Percentiles rank a stretch among this genome's conserved stretches.
Evolutionary conservation across 2,888 invertebrate species (phyloP).

Genomic region (Salpingus planirostris): DNA sequence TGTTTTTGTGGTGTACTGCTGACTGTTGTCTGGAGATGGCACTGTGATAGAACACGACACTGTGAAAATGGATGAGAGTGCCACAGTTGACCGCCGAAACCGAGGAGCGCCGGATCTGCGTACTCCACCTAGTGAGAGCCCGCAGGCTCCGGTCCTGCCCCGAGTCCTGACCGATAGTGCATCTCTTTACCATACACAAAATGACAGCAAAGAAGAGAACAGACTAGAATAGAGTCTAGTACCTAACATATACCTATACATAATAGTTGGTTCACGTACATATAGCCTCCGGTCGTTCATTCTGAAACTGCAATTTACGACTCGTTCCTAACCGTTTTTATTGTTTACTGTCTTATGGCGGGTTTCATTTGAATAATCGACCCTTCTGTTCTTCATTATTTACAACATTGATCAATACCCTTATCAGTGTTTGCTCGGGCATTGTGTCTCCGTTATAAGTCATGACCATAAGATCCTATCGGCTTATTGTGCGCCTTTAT

Average conservation of each 20-base stretch:
- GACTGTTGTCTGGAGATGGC: slow-evolving; percentile 45
- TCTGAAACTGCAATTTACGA: slow-evolving; percentile 32
- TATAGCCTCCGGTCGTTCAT: too few relatives aligned
- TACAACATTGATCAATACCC: slow-evolving; percentile 33
- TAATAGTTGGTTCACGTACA: too few relatives aligned
- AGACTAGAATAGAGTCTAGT: too few relatives aligned
- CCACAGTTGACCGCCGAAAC: slow-evolving; percentile 26
- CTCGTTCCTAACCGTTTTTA: slow-evolving; percentile 28
- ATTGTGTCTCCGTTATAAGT: slow-evolving; percentile 31
- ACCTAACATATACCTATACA: too few relatives aligned
- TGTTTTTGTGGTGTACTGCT: slow-evolving; percentile 43
- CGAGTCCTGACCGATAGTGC: too few relatives aligned
- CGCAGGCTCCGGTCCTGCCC: slow-evolving; percentile 5
- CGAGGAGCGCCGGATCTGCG: slow-evolving; percentile 10
- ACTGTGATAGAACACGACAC: slow-evolving; percentile 44
- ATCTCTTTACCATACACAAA: too few relatives aligned
- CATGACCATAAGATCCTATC: slow-evolving; percentile 29
- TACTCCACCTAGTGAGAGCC: slow-evolving; percentile 7
- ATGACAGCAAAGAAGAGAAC: slow-evolving; percentile 2
- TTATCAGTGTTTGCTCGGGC: slow-evolving; percentile 27
- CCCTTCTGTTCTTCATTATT: slow-evolving; percentile 30
- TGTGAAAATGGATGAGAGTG: slow-evolving; percentile 38
- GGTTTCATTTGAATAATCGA: slow-evolving; percentile 34
- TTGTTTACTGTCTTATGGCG: slow-evolving; percentile 28
- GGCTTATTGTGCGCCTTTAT: slow-evolving; percentile 26